Evolutionary conservation across 2,888 invertebrate genomes (phyloP).

Genomic region (Phrixothrix hirtus): DNA sequence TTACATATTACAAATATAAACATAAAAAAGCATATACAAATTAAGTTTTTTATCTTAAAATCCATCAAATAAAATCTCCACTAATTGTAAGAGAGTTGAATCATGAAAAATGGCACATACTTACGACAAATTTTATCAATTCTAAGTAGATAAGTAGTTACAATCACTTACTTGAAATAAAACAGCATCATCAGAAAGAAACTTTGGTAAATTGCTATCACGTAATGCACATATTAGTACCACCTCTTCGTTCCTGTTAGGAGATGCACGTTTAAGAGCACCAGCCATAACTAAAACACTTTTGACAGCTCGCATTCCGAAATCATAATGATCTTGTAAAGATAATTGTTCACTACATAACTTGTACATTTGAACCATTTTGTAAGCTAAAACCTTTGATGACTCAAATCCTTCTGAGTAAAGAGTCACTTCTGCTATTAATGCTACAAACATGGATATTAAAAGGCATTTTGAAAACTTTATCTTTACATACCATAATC

Average conservation of each 20-base stretch:
- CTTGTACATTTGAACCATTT: constrained; percentile 93
- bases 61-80: too few species aligned
- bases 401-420: constrained; percentile 93
- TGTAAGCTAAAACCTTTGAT: constrained; percentile 82
- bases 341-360: constrained; percentile 89
- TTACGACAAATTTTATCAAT: too few species aligned
- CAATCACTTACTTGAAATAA: constrained; percentile 66
- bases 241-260: constrained; percentile 81
- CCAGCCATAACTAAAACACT: constrained; percentile 94
- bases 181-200: constrained; percentile 80
- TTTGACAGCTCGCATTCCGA: constrained; percentile 92
- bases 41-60: too few species aligned
- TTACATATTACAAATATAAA: too few species aligned
- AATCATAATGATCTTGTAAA: constrained; percentile 91
- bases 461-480: not conserved
- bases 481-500: constrained; percentile 70
- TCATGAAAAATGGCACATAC: too few species aligned
- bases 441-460: constrained; percentile 55
- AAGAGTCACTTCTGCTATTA: constrained; percentile 90
- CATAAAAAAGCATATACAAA: too few species aligned
- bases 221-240: constrained; percentile 82
- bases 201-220: constrained; percentile 90
- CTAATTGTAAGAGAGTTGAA: too few species aligned
- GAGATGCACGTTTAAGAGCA: constrained; percentile 80
- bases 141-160: too few species aligned